Evolutionary conservation across 2,888 invertebrate genomes (phyloP), one percentile per base, ranked within the genome.

Genomic region (Schrankia costaestrigalis): DNA sequence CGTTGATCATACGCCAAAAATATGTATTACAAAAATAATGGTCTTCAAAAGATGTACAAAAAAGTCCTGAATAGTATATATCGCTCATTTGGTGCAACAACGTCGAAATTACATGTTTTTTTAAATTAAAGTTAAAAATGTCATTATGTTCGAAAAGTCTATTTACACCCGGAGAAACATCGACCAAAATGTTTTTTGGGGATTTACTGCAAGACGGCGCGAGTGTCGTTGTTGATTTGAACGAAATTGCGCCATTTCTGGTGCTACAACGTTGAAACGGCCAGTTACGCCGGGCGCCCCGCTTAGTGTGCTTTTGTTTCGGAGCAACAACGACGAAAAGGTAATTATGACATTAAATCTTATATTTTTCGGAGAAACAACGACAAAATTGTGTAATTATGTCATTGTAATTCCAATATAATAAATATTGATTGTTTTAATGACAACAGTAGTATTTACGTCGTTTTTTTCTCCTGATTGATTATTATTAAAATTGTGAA

Each of bases 201-300:
- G 29, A 19, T 29, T 29, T 29, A 19, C 29, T 19, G 29, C 19
- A 10, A 29, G 29, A 29, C 17, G 29, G 29, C 29, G 29, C 29
- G 29, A 29, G 29, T 29, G 29, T 29, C 29, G 17, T 29, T 29
- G 29, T 29, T 29, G 29, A 29, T 19, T 29, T 29, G 29, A 29
- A 29, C 29, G 29, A 29, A 29, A 29, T 29, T 18, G 29, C 29
- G 29, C 29, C 29, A 29, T 31, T 31, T 31, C 31, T 31, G 31
- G 11, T 31, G 31, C 31, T 31, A 31, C 31, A 31, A 23, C 31
- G 31, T 32, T 19, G 10, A 26, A 8, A 32, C 26, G 22, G 22
- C 22, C 22, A 22, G 22, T 22, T 15, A 6, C 17, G 17, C 17
- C 3, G 17, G 6, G 17, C 17, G 17, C 17, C 17, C 17, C 17